Evolutionary conservation across 2,797 vertebrate species (phyloP).

Genomic region (Bradypus variegatus): DNA sequence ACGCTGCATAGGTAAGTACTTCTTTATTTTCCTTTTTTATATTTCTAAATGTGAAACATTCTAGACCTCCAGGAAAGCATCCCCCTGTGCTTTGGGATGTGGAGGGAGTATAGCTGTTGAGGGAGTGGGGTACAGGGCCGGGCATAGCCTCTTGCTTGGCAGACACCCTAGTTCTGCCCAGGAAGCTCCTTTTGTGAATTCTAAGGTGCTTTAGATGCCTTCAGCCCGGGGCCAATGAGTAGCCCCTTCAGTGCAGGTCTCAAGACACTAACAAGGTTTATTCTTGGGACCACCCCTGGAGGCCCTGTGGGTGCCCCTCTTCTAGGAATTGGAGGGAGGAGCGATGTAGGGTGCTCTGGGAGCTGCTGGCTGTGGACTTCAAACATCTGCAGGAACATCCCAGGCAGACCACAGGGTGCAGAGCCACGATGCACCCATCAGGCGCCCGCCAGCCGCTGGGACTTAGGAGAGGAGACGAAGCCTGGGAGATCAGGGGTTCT

Average conservation of each 20-base stretch:
- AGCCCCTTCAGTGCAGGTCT: too few relatives aligned
- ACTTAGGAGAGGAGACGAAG: not conserved
- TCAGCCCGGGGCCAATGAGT: not conserved
- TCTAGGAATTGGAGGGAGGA: not conserved
- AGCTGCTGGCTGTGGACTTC: not conserved
- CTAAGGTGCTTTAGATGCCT: accelerated
- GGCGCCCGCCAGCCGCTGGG: not conserved
- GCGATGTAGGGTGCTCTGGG: not conserved
- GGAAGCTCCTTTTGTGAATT: not conserved
- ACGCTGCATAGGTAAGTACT: constrained; percentile 80
- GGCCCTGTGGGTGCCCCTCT: not conserved
- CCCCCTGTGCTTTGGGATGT: not conserved
- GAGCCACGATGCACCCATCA: not conserved
- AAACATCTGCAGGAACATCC: not conserved
- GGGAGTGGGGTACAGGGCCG: accelerated
- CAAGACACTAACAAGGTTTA: accelerated
- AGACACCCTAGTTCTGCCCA: not conserved
- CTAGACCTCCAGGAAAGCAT: accelerated
- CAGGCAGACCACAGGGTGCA: too few relatives aligned
- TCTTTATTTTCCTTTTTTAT: not conserved
- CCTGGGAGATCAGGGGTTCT: not conserved
- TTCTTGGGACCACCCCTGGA: not conserved
- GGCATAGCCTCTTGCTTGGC: not conserved
- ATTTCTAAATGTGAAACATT: not conserved
- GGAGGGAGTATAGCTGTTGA: not conserved